Conservation (phyloP, 1,140 invertebrate genomes). For the Coptotermes formosanus region DNA sequence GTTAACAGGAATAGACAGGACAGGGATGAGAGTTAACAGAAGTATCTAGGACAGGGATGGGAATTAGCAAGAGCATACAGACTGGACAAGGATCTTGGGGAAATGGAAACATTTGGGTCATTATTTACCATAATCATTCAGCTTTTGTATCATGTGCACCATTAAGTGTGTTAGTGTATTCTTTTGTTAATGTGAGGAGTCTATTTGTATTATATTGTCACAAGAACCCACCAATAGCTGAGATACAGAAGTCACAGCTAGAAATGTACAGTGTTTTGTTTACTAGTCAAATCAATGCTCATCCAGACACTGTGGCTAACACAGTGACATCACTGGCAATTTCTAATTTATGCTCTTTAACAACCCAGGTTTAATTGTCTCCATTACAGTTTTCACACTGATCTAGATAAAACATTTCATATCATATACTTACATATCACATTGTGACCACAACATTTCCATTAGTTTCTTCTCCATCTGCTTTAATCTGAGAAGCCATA, state of each 20-base stretch:
- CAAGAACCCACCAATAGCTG: conserved; percentile 23
- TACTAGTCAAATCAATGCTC: not conserved
- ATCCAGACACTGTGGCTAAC: not conserved
- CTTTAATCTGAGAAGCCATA: not conserved
- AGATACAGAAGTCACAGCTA: conserved; percentile 26
- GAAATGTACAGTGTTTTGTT: not conserved
- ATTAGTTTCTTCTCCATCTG: not conserved
- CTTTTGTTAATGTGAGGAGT: conserved; percentile 19
- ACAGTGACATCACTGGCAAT: not conserved
- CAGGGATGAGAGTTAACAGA: too few relatives aligned
- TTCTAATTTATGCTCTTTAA: not conserved
- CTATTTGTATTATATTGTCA: conserved; percentile 32
- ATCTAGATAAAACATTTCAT: not conserved
- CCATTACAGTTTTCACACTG: not conserved
- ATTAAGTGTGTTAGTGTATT: not conserved
- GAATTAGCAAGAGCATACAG: not conserved
- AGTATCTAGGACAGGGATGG: too few relatives aligned
- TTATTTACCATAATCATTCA: not conserved
- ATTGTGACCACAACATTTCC: not conserved
- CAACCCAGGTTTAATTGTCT: not conserved
- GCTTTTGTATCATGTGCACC: conserved; percentile 20
- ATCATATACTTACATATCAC: not conserved
- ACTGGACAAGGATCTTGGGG: not conserved
- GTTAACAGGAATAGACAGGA: too few relatives aligned
- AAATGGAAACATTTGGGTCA: not conserved